Base-by-base conservation (phyloP, 2,113 vertebrate genomes). In the Zosterops borbonicus region DNA sequence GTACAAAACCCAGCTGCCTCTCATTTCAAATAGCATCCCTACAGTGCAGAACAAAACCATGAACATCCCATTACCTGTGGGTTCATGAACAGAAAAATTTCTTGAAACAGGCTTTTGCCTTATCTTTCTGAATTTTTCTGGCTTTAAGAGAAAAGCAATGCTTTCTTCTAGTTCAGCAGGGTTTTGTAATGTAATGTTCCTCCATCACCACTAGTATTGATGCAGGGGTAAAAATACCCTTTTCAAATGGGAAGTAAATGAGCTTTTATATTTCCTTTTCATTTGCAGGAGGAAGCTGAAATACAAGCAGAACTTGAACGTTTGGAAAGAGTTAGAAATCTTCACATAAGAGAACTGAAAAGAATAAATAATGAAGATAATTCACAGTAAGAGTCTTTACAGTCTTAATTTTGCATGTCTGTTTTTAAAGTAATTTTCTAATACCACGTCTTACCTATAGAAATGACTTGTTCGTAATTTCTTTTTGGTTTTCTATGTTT, bases 351-450 rank as follows among this genome's bases (percentile, higher is more conserved):
- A 97, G 99, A 99, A 94, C 98, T 99, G 97, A 99, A 99, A 98
- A 99, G 99, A 98, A 99, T 99, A 98, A 99, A 99, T 97, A 99
- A 99, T 94, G 99, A 99, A 98, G 99, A 99, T 98, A 99, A 99
- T 97, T 99, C 99, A 77, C 99, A 99, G 99, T 99, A 98, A 99
- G 99, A 98, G 79, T 87, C 65, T 58, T 81, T 63, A n/a, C 65
- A 81, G 10, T 96, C 94, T 96, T 90, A 95, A 83, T 93, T 93
- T 96, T 74, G 37, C 20, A 47, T 55, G 63, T 93, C 47, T 73
- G 6, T 65, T 84, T 89, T 90, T n/a, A 71, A 82, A 90, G 49
- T 65, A 64, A 18, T 41, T 41, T 24, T 86, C 59, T 68, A 60
- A 50, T 88, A 87, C 22, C 35, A 41, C 25, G 27, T 56, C 86